These are phyloP conservation scores for Melikaiella ostensackeni DNA, from an alignment of 2,888 invertebrate genomes.

Conservation along the genomic window DNA sequence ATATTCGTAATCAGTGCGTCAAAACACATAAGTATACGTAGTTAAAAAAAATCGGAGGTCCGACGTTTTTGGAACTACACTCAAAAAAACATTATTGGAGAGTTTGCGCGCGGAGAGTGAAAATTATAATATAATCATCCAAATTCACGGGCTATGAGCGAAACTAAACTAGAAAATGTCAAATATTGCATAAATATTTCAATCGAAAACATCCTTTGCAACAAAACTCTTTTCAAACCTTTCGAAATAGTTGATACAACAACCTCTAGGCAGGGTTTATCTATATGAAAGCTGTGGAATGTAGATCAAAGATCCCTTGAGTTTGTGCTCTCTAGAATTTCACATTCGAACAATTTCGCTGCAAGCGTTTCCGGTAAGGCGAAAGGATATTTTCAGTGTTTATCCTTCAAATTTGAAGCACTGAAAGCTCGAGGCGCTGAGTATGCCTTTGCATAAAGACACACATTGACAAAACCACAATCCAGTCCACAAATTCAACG, in stretches of 20 bases:
- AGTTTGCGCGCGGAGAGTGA: too few species aligned
- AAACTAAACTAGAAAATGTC: too few species aligned
- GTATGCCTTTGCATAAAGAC: constrained; percentile 9
- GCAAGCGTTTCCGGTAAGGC: constrained; percentile 18
- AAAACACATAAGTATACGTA: too few species aligned
- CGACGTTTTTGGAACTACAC: too few species aligned
- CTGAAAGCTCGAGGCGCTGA: not conserved
- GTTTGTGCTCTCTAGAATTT: constrained; percentile 31
- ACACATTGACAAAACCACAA: constrained; percentile 22
- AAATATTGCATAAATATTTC: too few species aligned
- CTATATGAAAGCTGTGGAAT: constrained; percentile 15
- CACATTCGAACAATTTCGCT: constrained; percentile 30
- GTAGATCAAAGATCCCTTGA: constrained; percentile 28
- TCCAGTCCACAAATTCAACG: not conserved
- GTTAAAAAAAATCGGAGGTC: too few species aligned
- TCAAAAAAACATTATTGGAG: too few species aligned
- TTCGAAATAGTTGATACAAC: not conserved
- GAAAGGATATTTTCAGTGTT: constrained; percentile 34
- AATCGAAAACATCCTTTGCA: not conserved
- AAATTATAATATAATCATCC: too few species aligned
- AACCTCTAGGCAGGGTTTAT: not conserved
- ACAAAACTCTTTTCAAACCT: not conserved
- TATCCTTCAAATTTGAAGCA: constrained; percentile 32
- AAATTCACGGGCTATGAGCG: too few species aligned
- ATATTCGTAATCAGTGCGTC: too few species aligned